phyloP scores from a whole-genome alignment of 2,113 vertebrate species.

The Vombatus ursinus region DNA sequence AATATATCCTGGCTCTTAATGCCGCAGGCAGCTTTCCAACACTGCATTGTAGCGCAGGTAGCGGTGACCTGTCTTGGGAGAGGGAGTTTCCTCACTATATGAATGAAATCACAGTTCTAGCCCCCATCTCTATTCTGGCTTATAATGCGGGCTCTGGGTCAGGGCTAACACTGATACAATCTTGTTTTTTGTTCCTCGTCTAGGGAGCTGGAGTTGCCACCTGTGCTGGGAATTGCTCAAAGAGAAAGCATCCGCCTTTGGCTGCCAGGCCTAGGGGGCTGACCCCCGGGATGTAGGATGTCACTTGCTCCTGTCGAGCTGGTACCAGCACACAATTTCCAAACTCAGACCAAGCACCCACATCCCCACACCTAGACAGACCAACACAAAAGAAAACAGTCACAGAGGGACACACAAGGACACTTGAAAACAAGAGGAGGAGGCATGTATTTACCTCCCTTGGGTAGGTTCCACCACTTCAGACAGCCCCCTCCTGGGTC shows the following conservation, averaged over 20 bases:
- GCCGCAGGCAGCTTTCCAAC: background rate
- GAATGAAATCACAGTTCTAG: background rate
- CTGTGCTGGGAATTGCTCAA: slow-evolving; percentile 96
- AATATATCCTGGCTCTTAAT: background rate
- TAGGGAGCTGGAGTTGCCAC: slow-evolving; percentile 99
- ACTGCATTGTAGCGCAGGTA: background rate
- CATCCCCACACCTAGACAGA: slow-evolving; percentile 56
- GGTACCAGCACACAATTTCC: slow-evolving; percentile 74
- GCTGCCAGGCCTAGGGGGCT: slow-evolving; percentile 85
- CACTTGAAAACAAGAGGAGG: slow-evolving; percentile 62
- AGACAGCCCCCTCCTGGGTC: slow-evolving; percentile 65
- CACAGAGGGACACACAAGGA: slow-evolving; percentile 38
- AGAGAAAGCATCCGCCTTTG: slow-evolving; percentile 94
- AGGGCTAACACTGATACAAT: background rate
- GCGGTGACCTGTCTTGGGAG: background rate
- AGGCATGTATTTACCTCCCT: slow-evolving; percentile 61
- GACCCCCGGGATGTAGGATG: slow-evolving; percentile 56
- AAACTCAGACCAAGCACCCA: slow-evolving; percentile 70
- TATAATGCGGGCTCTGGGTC: background rate
- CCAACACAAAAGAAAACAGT: slow-evolving; percentile 58
- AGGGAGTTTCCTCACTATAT: background rate
- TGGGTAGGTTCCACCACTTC: slow-evolving; percentile 27
- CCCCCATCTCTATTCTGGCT: background rate
- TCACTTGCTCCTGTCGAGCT: slow-evolving; percentile 75
- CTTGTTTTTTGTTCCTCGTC: slow-evolving; percentile 68